Base-by-base conservation (phyloP, 1,140 invertebrate species). In the Drepana arcuata region DNA sequence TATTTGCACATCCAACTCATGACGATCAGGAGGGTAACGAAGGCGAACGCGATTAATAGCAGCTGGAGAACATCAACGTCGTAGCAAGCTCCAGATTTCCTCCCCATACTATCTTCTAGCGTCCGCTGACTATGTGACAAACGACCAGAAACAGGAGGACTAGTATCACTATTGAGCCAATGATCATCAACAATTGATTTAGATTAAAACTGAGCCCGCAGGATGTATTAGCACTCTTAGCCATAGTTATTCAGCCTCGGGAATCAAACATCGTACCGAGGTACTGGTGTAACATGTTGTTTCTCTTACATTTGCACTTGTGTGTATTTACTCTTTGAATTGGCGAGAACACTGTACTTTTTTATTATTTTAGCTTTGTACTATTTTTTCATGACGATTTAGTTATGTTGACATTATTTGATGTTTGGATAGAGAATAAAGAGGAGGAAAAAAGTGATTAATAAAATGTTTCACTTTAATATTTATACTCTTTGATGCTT, bases 1-100 rank as follows among this genome's bases (percentile, higher is more conserved):
- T 70, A 66, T 44, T 72, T 75, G 37, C 66, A 72, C 63, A 75
- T 66, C 68, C 71, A 75, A 29, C 56, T 70, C 45, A 72, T 54
- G 2, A 66, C 53, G 14, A 72, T 40, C 0, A 72, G 47, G 4
- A 75, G 36, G 0, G 63, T 68, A 0, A 72, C 65, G 16, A 72
- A 72, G 0, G 63, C 68, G 21, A 75, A 64, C 0, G 63, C 60
- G 2, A 70, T 65, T 0, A 72, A 24, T 1, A 72, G 10, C 2
- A 70, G 14, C 56, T 72, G 68, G 1, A 66, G 6, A 0, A 70
- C 16, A 31, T 75, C 68, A 2, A 70, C 21, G n/a, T 49, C 56
- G 10, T 67, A 64, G 16, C 43, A 57, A 41, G 18, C 14, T 0
- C 14, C 18, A 1, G n/a, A 9, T 7, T 18, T 39, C 7, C 41